These are phyloP conservation scores for Thalassophryne amazonica DNA, from an alignment of 2,797 vertebrate genomes.

Conservation along the genomic window DNA sequence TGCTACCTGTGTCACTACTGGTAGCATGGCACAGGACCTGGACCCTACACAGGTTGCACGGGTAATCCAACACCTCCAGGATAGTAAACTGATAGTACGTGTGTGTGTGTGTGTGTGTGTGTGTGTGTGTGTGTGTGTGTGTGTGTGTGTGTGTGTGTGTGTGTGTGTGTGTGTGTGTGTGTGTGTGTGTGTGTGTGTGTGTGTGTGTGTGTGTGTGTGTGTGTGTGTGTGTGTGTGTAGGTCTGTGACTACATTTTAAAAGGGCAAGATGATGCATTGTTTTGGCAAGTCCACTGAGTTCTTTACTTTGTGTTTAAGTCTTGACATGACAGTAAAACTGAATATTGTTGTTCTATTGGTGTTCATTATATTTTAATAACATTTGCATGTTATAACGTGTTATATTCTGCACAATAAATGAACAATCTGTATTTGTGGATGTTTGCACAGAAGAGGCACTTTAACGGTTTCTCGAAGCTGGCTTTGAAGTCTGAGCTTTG, in stretches of 20 bases:
- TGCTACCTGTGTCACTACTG: no score
- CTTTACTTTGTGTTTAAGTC: conserved; percentile 6
- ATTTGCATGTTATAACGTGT: conserved; percentile 31
- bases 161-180: no score
- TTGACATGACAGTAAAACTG: neutral
- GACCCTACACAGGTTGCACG: no score
- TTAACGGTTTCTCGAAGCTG: neutral
- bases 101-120: no score
- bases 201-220: no score
- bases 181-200: no score
- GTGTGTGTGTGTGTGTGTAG: conserved; percentile 24
- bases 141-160: no score
- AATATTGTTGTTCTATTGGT: conserved; percentile 17
- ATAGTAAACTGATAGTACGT: no score
- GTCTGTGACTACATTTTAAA: conserved; percentile 8
- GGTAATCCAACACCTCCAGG: no score
- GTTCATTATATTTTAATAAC: conserved; percentile 17
- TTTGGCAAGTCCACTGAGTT: neutral
- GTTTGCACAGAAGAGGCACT: neutral
- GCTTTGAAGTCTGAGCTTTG: neutral
- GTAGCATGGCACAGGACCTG: no score
- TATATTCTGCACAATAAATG: neutral
- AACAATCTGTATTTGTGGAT: conserved; percentile 1
- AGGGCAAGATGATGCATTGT: neutral
- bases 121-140: no score